These are phyloP conservation scores for Amaurobius ferox DNA, from an alignment of 2,888 invertebrate species.

Conservation along the genomic window DNA sequence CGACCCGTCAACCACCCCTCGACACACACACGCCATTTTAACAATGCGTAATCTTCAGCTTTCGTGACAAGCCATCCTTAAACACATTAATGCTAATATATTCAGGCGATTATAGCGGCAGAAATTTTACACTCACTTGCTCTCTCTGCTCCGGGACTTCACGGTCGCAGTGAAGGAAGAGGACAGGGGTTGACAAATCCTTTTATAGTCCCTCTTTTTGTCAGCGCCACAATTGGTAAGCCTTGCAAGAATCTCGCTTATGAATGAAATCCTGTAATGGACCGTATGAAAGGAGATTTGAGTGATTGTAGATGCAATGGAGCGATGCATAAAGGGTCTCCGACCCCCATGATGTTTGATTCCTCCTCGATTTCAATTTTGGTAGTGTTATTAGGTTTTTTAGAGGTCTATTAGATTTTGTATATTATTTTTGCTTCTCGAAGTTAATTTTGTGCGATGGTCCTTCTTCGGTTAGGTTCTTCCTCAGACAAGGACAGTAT, in stretches of 20 bases:
- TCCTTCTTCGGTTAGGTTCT: too few species aligned
- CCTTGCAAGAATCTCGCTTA: not conserved
- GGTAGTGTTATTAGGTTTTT: not conserved
- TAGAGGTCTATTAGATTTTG: too few species aligned
- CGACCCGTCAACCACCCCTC: not conserved
- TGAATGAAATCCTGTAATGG: constrained; percentile 31
- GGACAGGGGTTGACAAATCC: constrained; percentile 9
- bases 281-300: constrained; percentile 29
- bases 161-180: not conserved
- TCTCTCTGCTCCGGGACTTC: not conserved
- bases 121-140: constrained; percentile 55
- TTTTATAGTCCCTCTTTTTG: constrained; percentile 11
- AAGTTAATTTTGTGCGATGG: too few species aligned
- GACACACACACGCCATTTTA: not conserved
- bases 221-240: not conserved
- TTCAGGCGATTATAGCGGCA: constrained; percentile 47
- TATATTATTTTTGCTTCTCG: too few species aligned
- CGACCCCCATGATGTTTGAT: not conserved
- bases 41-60: too few species aligned
- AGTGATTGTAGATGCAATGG: not conserved
- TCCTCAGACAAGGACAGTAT: too few species aligned
- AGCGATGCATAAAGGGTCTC: not conserved
- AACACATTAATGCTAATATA: constrained; percentile 54
- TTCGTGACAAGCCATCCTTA: constrained; percentile 12
- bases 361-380: too few species aligned